Conservation (phyloP, 1,140 invertebrate species). For the Caenorhabditis latens region DNA sequence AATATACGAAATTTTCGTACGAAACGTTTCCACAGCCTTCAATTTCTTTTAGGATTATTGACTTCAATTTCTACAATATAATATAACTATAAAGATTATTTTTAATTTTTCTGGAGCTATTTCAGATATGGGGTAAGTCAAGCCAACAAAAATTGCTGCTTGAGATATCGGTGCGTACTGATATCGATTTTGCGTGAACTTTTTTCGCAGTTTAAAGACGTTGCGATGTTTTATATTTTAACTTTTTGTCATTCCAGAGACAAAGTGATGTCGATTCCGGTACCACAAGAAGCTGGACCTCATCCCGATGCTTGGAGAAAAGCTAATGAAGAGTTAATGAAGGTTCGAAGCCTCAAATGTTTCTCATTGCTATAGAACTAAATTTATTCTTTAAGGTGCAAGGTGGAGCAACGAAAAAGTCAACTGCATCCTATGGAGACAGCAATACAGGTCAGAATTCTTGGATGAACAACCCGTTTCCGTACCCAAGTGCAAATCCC, state of each 20-base stretch:
- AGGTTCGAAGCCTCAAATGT: neutral
- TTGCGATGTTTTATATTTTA: neutral
- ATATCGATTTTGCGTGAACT: neutral
- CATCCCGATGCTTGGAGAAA: constrained; percentile 54
- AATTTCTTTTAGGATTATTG: neutral
- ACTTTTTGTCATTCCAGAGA: constrained; percentile 12
- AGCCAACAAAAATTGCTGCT: neutral
- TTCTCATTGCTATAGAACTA: neutral
- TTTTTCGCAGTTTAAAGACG: neutral
- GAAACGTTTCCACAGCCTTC: neutral
- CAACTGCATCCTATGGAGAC: constrained; percentile 24
- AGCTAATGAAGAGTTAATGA: constrained; percentile 39
- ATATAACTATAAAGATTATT: too few relatives aligned
- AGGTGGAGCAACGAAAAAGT: constrained; percentile 25
- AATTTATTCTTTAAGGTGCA: constrained; percentile 7
- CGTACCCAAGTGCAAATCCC: constrained; percentile 44
- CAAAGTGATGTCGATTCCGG: constrained; percentile 53
- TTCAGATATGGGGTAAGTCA: constrained; percentile 45
- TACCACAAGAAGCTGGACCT: constrained; percentile 1
- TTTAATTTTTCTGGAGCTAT: too few relatives aligned
- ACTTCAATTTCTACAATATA: too few relatives aligned
- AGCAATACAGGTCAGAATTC: constrained; percentile 53
- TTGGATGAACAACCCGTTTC: constrained; percentile 22
- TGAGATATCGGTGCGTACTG: too few relatives aligned
- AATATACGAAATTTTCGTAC: neutral